A percentile compares a stretch with the other conserved stretches of the same genome.
phyloP scores from a whole-genome alignment of 2,888 invertebrate genomes.

The Capitulum mitella region DNA sequence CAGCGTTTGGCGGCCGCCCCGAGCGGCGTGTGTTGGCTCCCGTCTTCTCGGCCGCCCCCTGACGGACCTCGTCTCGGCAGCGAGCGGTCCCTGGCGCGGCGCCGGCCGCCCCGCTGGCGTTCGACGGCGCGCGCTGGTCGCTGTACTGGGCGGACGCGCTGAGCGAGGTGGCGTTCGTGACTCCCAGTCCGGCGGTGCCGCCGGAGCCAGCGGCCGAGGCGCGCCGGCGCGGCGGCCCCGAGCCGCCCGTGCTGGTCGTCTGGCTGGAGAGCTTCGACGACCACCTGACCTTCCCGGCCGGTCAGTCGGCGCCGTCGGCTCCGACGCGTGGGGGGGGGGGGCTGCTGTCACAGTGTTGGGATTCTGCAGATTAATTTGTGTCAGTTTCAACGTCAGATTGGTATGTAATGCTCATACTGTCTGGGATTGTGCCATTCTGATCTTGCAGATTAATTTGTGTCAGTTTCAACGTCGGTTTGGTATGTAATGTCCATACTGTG shows the following conservation, averaged over 20 bases:
- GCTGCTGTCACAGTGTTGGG: too few relatives aligned
- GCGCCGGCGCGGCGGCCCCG: constrained; percentile 37
- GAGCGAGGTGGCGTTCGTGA: constrained; percentile 90
- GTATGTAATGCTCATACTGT: too few relatives aligned
- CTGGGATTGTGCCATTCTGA: too few relatives aligned
- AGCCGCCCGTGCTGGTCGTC: constrained; percentile 77
- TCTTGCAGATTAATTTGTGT: too few relatives aligned
- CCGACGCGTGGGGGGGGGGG: too few relatives aligned
- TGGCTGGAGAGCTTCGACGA: constrained; percentile 97
- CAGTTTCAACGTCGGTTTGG: too few relatives aligned
- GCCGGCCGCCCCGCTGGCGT: constrained; percentile 44
- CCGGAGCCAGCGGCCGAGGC: constrained; percentile 33
- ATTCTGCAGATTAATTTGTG: too few relatives aligned
- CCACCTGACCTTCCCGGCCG: constrained; percentile 74
- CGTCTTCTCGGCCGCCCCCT: too few relatives aligned
- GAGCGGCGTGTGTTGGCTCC: too few relatives aligned
- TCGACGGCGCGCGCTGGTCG: constrained; percentile 75
- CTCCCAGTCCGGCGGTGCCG: constrained; percentile 54
- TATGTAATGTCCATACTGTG: too few relatives aligned
- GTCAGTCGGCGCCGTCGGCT: constrained; percentile 54
- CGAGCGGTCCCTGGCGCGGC: not conserved
- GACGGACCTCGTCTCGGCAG: not conserved
- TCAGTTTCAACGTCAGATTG: too few relatives aligned
- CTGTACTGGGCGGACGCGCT: constrained; percentile 93
- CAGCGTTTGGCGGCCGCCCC: too few relatives aligned